Percentiles rank a stretch among this genome's conserved stretches.
phyloP scores from a whole-genome alignment of 2,113 vertebrate species.

The Smithornis capensis region DNA sequence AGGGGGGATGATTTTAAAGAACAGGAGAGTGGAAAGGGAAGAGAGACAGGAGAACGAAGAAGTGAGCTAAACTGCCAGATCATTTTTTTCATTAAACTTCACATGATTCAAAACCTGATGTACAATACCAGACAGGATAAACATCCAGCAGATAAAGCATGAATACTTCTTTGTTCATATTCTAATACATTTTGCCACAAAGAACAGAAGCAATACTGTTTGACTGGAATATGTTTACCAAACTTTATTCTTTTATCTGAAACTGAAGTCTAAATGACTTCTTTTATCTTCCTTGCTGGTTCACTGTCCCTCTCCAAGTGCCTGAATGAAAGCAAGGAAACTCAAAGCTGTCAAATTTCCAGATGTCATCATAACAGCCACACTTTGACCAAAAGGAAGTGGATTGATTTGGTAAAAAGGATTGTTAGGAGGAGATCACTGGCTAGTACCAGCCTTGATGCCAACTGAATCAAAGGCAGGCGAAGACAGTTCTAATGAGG shows the following conservation, averaged over 20 bases:
- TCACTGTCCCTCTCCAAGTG: not conserved
- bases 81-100: conserved; percentile 8
- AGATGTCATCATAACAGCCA: conserved; percentile 65
- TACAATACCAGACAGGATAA: not conserved
- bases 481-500: not conserved
- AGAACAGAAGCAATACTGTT: conserved; percentile 65
- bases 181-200: conserved; percentile 33
- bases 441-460: not conserved
- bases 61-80: not conserved
- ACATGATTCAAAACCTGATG: not conserved
- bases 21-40: not conserved
- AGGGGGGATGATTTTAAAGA: not conserved
- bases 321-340: conserved; percentile 18
- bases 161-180: conserved; percentile 56
- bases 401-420: conserved; percentile 29
- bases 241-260: conserved; percentile 62
- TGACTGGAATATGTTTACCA: conserved; percentile 51
- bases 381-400: conserved; percentile 56
- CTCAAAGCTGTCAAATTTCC: conserved; percentile 66
- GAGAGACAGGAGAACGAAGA: not conserved
- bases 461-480: not conserved
- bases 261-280: conserved; percentile 63
- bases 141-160: conserved; percentile 3
- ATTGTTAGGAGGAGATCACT: not conserved
- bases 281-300: conserved; percentile 71